Base-by-base conservation (phyloP, 2,888 invertebrate species). In the Panopea generosa region DNA sequence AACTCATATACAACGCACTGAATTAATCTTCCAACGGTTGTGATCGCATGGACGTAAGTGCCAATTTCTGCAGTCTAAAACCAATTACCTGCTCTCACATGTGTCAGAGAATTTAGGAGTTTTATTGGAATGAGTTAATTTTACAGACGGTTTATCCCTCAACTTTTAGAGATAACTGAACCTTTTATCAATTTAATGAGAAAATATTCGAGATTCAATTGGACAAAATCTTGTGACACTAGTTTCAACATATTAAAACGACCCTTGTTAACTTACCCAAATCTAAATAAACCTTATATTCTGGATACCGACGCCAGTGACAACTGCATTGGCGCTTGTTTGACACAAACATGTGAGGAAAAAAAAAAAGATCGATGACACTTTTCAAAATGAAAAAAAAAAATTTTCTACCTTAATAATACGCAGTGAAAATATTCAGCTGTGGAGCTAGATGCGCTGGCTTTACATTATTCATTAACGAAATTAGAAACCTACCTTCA, bases 111-210 rank as follows among this genome's bases (percentile, higher is more conserved):
- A 50, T 68, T 79, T 11, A 26, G 81, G 14, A 38, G 57, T 3
- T 78, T 81, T 53, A 59, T 83, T 4, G 83, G 83, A 11, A 77
- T 83, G 77, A 66, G 53, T 24, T 69, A 62, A 16, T 82, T 77
- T 27, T 81, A 82, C 27, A 22, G 78, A 9, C 29, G 79, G 14
- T 83, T 73, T 33, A 63, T 81, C 24, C 77, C 77, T 3, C 69
- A 77, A 40, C 77, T n/a, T n/a, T 47, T 47, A 3, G 3, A 66
- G 26, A 70, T 66, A 29, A 66, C 70, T 38, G 62, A 70, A 27
- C 66, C 66, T 11, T 50, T 76, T 18, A 45, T 76, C 0, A 24
- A 53, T 4, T 38, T 70, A 20, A 76, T 57, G 1, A 63, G 53
- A 47, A 76, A 76, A 52, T 22, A 70, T 56, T 56, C 70, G 40